Conservation (phyloP, 1,140 invertebrate genomes). For the Calycopis cecrops region DNA sequence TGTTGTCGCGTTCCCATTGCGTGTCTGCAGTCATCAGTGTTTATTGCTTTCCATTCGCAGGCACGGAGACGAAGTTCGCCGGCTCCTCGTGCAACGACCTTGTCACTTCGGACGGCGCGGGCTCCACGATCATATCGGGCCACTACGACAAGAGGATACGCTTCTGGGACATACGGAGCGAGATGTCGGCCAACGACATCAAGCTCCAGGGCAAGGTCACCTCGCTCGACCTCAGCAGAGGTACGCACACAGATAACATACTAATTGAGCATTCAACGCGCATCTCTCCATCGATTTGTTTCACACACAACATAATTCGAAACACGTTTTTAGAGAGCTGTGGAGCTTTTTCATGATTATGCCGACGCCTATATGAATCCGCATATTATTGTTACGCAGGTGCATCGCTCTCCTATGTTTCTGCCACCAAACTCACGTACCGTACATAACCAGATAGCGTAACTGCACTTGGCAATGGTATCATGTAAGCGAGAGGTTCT, state of each 20-base stretch:
- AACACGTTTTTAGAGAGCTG: too few species aligned
- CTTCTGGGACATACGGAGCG: slow-evolving; percentile 95
- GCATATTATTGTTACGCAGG: too few species aligned
- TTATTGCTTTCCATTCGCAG: slow-evolving; percentile 63
- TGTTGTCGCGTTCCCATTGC: slow-evolving; percentile 15
- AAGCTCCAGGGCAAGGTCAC: slow-evolving; percentile 95
- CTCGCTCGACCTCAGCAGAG: slow-evolving; percentile 93
- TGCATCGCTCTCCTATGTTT: too few species aligned
- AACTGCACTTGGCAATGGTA: too few species aligned
- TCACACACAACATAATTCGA: too few species aligned
- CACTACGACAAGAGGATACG: slow-evolving; percentile 98
- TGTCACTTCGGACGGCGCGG: slow-evolving; percentile 90
- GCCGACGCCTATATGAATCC: too few species aligned
- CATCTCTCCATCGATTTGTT: slow-evolving; percentile 14
- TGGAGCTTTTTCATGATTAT: too few species aligned
- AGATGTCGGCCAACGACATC: slow-evolving; percentile 88
- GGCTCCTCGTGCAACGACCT: slow-evolving; percentile 97
- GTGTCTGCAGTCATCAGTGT: slow-evolving; percentile 12
- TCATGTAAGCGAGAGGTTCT: too few species aligned
- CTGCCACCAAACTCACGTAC: too few species aligned
- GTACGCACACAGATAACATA: slow-evolving; percentile 72
- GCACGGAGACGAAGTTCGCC: slow-evolving; percentile 96
- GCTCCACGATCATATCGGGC: slow-evolving; percentile 95
- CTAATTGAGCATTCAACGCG: slow-evolving; percentile 29
- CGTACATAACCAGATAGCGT: too few species aligned